Base-by-base conservation (phyloP, 1,140 invertebrate species). In the Drosophila kepulauana region DNA sequence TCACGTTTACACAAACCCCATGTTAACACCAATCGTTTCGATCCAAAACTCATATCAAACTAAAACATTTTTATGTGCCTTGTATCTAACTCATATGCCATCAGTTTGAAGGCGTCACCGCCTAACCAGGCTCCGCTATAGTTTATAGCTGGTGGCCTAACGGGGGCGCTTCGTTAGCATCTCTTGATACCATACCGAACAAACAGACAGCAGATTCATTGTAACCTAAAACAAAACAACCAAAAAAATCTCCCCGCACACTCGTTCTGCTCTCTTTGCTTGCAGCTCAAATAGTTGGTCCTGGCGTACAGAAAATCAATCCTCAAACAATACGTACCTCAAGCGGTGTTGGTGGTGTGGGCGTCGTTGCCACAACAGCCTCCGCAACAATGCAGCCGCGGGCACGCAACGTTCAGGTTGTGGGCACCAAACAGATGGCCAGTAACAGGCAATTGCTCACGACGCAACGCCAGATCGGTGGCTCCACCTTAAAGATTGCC, bases 281-380 rank as follows among this genome's bases (percentile, higher is more conserved):
- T 94, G 74, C 88, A 95, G 95, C 95, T 93, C 95, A 95, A 93
- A 93, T 95, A 89, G 94, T 95, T 86, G 94, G 94, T 80, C 94
- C 94, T 56, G 94, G 94, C 72, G 94, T 95, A 61, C 95, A 95
- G 92, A 93, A 94, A 81, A 91, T 95, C 76, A 93, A 93, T 73
- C 94, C 95, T 79, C 95, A 95, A 92, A 94, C 93, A 84, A 93
- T 95, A 82, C 94, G 95, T 77, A 91, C 91, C 87, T 89, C 91
- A 82, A 65, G 84, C 72, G 81, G 86, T 87, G 30, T 33, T 8
- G 82, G 87, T 84, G 79, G 86, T 87, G 69, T 84, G 78, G 85
- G 81, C 75, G 75, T 79, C 67, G 82, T 75, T 52, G 58, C 72
- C 11, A 52, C 73, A 54, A 63, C 85, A 75, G 46, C 56, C 69